Evolutionary conservation across 2,797 vertebrate species (phyloP), one percentile per base, ranked within the genome.

Genomic region (Diglossa cyanea): DNA sequence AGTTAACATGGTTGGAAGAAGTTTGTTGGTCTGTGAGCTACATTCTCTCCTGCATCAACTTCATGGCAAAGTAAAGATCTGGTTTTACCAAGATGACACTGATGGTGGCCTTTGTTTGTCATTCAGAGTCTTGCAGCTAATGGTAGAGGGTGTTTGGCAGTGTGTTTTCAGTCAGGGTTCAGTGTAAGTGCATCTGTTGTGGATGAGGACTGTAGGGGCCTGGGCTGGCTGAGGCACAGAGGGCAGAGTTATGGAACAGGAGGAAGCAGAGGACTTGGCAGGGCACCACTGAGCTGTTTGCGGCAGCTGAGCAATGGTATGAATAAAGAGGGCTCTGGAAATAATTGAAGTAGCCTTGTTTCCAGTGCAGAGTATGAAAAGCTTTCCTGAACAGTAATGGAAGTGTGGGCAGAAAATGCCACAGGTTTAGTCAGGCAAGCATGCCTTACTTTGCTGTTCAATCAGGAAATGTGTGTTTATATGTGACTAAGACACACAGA

Each of bases 321-420:
- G 76, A 80, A 88, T 57, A 50, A 67, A 61, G 53, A 50, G 65
- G 26, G 30, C 45, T 82, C 47, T 74, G 73, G 60, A 70, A 82
- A 77, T 53, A 50, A 60, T n/a, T 58, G 25, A 54, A 67, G 21
- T 28, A 25, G 7, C 48, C 45, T 85, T 70, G 20, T 53, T 93
- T 74, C 50, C n/a, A 77, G 24, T 44, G 39, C 39, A 65, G 26
- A 30, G 7, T 35, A 24, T 44, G 26, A 73, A 75, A 65, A 81
- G 11, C 51, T 47, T 78, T 93, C 39, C 54, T 73, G 16, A 84
- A 39, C 58, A 30, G 30, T 74, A 75, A 61, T 61, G 50, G 66
- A 74, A 76, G 3, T 10, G 13, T 55, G 63, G 67, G 73, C 68
- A 93, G 45, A 77, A 74, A 63, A 47, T 37, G 40, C 33, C 58